Evolutionary conservation across 2,797 vertebrate genomes (phyloP), one percentile per base, ranked within the genome.

Genomic region (Loriculus beryllinus): DNA sequence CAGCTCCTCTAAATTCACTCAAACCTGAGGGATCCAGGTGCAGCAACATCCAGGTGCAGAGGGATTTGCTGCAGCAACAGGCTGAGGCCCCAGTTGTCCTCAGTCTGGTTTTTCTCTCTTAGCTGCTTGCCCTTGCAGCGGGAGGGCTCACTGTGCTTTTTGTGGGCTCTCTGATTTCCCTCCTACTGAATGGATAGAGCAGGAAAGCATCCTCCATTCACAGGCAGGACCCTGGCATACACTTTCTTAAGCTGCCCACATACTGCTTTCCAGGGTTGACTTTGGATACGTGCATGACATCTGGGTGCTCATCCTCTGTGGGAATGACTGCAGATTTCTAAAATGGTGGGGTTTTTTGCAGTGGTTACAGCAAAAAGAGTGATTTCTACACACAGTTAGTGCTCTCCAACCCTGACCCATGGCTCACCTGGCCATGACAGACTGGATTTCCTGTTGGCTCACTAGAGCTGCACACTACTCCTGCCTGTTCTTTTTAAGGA

Each of bases 321-420:
- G 42, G 52, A 79, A 45, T 56, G 12, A 72, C 43, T 43, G 21
- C 42, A 69, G 59, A 19, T 31, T 79, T 69, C 31, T n/a, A 0
- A 60, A 49, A 14, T 59, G 8, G 9, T 10, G 2, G 2, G 0
- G 11, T 0, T 1, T 56, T 74, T 86, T 56, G 1, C 28, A 56
- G 43, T 71, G 49, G 6, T 31, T 64, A 76, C 33, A 43, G 64
- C 28, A 51, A 63, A 86, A 2, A 11, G 40, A 56, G 31, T 15
- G 11, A 13, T 83, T 74, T 35, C 16, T 82, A 3, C 57, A 33
- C 13, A 33, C 33, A 37, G 25, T 77, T 35, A 21, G 14, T 45
- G 21, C 67, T 64, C 21, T 11, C 49, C 35, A 82, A 7, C 49
- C 33, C 14, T 82, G n/a, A n/a, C n/a, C n/a, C n/a, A n/a, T n/a